Evolutionary conservation across 2,888 invertebrate species (phyloP).

Genomic region (Drosophila mayaguana): DNA sequence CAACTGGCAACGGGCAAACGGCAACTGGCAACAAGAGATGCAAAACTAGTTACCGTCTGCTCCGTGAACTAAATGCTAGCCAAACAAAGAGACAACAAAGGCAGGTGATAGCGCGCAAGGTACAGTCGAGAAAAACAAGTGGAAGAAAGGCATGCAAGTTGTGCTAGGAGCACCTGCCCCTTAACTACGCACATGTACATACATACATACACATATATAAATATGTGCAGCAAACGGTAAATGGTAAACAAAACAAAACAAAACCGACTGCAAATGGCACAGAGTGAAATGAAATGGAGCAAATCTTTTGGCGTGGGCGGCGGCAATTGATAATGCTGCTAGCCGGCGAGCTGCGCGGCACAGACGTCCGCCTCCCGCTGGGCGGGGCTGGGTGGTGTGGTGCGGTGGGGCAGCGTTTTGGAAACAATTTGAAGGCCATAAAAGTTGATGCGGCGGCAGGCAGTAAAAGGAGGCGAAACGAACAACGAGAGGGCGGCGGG

Average conservation of each 20-base stretch:
- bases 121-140: background rate
- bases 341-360: slow-evolving; percentile 39
- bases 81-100: slow-evolving; percentile 26
- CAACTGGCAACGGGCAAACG: background rate
- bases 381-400: background rate
- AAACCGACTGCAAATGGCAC: slow-evolving; percentile 48
- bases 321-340: slow-evolving; percentile 67
- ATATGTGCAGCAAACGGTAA: slow-evolving; percentile 17
- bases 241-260: slow-evolving; percentile 35
- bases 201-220: background rate
- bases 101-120: slow-evolving; percentile 24
- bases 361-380: slow-evolving; percentile 28
- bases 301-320: slow-evolving; percentile 67
- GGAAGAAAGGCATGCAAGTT: slow-evolving; percentile 3
- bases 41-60: slow-evolving; percentile 43
- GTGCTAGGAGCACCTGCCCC: slow-evolving; percentile 29
- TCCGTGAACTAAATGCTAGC: slow-evolving; percentile 23
- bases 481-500: background rate
- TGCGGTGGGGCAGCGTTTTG: slow-evolving; percentile 64
- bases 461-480: slow-evolving; percentile 60
- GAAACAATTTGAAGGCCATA: slow-evolving; percentile 80
- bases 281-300: slow-evolving; percentile 65
- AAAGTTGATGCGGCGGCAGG: slow-evolving; percentile 76
- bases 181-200: background rate
- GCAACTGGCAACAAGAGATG: slow-evolving; percentile 40